Conservation (phyloP, 2,888 invertebrate genomes). For the Pediacus dermestoides region DNA sequence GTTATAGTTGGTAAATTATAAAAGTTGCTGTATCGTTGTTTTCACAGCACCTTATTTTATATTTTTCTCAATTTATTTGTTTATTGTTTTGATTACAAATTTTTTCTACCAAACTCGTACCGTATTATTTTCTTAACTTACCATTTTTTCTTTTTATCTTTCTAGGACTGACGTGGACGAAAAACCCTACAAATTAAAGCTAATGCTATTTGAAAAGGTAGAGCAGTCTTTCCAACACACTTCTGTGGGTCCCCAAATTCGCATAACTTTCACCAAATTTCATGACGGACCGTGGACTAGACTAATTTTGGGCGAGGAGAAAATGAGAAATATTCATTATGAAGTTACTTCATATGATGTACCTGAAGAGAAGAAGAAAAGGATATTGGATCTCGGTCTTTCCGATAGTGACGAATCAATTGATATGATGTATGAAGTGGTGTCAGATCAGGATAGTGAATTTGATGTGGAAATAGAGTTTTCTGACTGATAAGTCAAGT, state of each 20-base stretch:
- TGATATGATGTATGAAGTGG: constrained; percentile 25
- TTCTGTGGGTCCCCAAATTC: constrained; percentile 32
- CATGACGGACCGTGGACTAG: constrained; percentile 38
- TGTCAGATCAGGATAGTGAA: constrained; percentile 37
- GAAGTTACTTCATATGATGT: constrained; percentile 30
- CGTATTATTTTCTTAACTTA: too few relatives aligned
- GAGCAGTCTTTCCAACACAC: constrained; percentile 31
- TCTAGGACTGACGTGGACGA: constrained; percentile 32
- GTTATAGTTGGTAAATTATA: too few relatives aligned
- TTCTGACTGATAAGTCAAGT: constrained; percentile 19
- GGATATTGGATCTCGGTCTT: constrained; percentile 26
- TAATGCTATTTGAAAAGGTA: constrained; percentile 36
- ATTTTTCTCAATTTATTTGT: constrained; percentile 9
- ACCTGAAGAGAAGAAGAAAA: constrained; percentile 30
- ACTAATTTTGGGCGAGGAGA: constrained; percentile 32
- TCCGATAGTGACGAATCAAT: constrained; percentile 22
- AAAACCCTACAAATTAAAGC: constrained; percentile 34
- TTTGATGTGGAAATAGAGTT: constrained; percentile 28
- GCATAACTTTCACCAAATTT: constrained; percentile 35
- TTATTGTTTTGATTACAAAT: too few relatives aligned
- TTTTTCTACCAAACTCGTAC: too few relatives aligned
- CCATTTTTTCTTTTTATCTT: constrained; percentile 19
- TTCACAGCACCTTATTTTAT: background rate
- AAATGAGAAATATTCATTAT: constrained; percentile 38
- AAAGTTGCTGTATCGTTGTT: background rate